Conservation (phyloP, 2,888 invertebrate genomes). For the Formica aserva region DNA sequence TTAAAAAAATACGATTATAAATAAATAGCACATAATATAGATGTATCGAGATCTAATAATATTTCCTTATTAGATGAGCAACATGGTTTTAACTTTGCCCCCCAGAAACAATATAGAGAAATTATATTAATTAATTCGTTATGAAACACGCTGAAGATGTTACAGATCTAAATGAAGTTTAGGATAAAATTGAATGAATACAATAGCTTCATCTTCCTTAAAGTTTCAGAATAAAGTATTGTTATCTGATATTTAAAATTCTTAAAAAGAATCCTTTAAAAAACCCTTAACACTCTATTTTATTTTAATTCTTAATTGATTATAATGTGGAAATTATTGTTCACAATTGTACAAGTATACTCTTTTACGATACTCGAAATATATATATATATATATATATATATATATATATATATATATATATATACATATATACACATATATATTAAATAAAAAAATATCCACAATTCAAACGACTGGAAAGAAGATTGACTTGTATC, state of each 20-base stretch:
- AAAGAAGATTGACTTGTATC: neutral
- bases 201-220: neutral
- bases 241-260: neutral
- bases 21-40: neutral
- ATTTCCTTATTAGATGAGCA: neutral
- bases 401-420: too few species aligned
- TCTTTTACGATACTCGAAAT: neutral
- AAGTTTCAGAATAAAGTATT: neutral
- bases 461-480: neutral
- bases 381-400: too few species aligned
- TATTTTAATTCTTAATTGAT: constrained; percentile 3
- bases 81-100: neutral
- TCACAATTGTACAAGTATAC: neutral
- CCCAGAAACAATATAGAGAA: neutral
- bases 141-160: neutral
- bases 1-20: neutral
- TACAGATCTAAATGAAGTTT: neutral
- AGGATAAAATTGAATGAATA: constrained; percentile 5
- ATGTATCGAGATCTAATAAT: neutral
- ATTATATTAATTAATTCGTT: neutral
- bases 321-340: neutral
- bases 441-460: neutral
- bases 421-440: too few species aligned
- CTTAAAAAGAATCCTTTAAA: neutral
- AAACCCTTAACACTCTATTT: neutral